phyloP scores from a whole-genome alignment of 2,888 invertebrate species.

The Tachina lurida region DNA sequence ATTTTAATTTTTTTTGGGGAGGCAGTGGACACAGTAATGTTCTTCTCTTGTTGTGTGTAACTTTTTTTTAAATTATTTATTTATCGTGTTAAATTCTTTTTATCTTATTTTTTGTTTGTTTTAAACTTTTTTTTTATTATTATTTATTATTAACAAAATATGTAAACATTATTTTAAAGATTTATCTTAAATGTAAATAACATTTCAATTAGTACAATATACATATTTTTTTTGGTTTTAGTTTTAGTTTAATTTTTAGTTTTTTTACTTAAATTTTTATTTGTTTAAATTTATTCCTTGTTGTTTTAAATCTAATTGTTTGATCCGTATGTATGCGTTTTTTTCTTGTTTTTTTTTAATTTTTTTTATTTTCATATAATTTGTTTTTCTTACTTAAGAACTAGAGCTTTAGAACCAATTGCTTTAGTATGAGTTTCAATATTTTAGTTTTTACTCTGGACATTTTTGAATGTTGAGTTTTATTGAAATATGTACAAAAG shows the following conservation, averaged over 20 bases:
- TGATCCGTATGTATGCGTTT: conserved; percentile 68
- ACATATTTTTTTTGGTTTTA: conserved; percentile 40
- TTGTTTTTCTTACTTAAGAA: conserved; percentile 70
- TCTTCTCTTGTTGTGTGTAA: conserved; percentile 55
- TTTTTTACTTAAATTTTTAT: conserved; percentile 43
- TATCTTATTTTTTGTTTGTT: conserved; percentile 59
- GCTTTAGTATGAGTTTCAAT: conserved; percentile 74
- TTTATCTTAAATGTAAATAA: conserved; percentile 67
- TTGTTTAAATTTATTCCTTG: conserved; percentile 62
- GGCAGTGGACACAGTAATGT: conserved; percentile 69
- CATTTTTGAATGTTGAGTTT: conserved; percentile 62
- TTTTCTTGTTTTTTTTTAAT: conserved; percentile 36
- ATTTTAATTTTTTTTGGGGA: conserved; percentile 55
- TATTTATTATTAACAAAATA: conserved; percentile 66
- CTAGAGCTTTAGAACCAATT: conserved; percentile 77
- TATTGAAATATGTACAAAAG: conserved; percentile 72
- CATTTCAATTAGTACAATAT: conserved; percentile 66
- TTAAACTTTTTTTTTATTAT: conserved; percentile 59
- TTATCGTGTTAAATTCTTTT: conserved; percentile 67
- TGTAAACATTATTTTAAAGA: conserved; percentile 60
- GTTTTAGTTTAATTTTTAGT: conserved; percentile 44
- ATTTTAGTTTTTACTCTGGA: conserved; percentile 44
- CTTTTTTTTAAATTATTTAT: conserved; percentile 28
- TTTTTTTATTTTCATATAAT: conserved; percentile 1
- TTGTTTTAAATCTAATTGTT: conserved; percentile 63